Evolutionary conservation across 2,113 vertebrate species (phyloP), one percentile per base, ranked within the genome.

Genomic region (Pungitius pungitius): DNA sequence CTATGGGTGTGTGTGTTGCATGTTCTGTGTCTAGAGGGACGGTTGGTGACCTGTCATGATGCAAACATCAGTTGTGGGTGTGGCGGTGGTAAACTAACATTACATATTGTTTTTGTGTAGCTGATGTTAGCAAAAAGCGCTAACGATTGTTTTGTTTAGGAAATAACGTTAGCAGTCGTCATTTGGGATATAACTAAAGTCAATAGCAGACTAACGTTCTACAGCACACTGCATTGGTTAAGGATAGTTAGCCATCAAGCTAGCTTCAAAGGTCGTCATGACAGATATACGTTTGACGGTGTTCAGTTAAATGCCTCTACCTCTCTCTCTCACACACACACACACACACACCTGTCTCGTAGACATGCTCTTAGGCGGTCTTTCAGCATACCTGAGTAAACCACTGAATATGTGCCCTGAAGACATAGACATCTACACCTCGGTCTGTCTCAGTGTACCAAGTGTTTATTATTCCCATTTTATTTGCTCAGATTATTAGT

Each of bases 31-130:
- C 1, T 26, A 56, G 49, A 40, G 45, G 42, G 18, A 78, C 27
- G 54, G 9, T 59, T 56, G 43, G n/a, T 78, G 75, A 80, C 65
- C 75, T 80, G 83, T 85, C 79, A 81, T 22, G 20, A 78, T 75
- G 59, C 76, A 58, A 82, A 82, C 84, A 83, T 73, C 40, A 67
- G 63, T 24, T 73, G 85, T 88, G 78, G 88, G 84, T 91, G 88
- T 89, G 88, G 85, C 80, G 78, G 76, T 64, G 39, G 33, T 26
- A 42, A 63, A 62, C 43, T 7, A n/a, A n/a, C n/a, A n/a, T n/a
- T n/a, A 66, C 57, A 49, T 73, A 49, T 70, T 61, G 6, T 62
- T 27, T 30, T 20, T 62, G 24, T 61, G 59, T 49, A 33, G 59
- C 64, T 75, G 39, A 45, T 51, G 14, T 43, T 65, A 67, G 67